Conservation (phyloP, 2,888 invertebrate species). For the Andrena praecox region DNA sequence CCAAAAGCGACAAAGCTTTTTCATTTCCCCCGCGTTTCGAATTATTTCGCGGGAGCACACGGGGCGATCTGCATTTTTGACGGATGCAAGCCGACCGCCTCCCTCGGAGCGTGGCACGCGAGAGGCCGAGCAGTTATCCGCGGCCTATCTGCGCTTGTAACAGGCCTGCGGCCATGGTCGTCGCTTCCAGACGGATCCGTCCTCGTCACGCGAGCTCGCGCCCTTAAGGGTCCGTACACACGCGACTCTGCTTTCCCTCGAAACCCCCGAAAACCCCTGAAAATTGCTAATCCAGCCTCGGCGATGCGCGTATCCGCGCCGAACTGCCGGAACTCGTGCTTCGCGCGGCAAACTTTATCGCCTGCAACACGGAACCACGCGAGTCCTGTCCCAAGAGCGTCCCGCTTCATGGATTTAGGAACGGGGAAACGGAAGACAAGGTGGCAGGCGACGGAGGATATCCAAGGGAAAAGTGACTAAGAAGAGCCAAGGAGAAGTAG, state of each 20-base stretch:
- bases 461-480: too few species aligned
- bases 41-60: slow-evolving; percentile 34
- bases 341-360: background rate
- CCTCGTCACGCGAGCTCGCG: slow-evolving; percentile 72
- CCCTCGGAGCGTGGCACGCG: slow-evolving; percentile 39
- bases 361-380: background rate
- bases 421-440: too few species aligned
- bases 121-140: slow-evolving; percentile 60
- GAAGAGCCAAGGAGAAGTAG: too few species aligned
- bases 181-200: slow-evolving; percentile 72
- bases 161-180: slow-evolving; percentile 51
- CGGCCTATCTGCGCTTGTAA: slow-evolving; percentile 55
- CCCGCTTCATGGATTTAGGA: background rate
- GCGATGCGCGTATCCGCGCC: slow-evolving; percentile 22
- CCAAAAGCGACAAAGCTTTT: background rate
- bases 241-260: slow-evolving; percentile 49
- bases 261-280: slow-evolving; percentile 43
- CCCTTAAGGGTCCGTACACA: slow-evolving; percentile 43
- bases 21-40: background rate
- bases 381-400: background rate
- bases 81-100: slow-evolving; percentile 25
- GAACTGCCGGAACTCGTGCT: slow-evolving; percentile 14
- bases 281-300: slow-evolving; percentile 42
- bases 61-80: slow-evolving; percentile 49
- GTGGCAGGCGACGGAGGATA: too few species aligned